phyloP scores from a whole-genome alignment of 2,888 invertebrate genomes.

The Brenthis ino region DNA sequence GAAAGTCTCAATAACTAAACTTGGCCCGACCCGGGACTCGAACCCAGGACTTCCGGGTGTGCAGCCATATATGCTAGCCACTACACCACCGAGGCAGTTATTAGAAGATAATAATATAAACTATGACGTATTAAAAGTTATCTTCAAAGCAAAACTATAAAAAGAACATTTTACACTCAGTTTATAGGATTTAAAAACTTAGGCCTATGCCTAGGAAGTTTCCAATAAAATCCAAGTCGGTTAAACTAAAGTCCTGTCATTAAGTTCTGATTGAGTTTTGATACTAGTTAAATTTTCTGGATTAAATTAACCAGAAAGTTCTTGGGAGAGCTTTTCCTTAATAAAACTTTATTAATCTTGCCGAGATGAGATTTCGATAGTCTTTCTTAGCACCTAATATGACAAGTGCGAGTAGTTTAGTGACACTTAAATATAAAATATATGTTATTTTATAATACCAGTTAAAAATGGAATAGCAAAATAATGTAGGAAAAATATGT shows the following conservation, averaged over 20 bases:
- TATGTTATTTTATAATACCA: too few species aligned
- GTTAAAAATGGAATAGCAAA: not conserved
- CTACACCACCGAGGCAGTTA: too few species aligned
- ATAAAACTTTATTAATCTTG: conserved; percentile 28
- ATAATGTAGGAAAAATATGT: not conserved
- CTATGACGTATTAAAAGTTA: too few species aligned
- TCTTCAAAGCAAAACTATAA: not conserved
- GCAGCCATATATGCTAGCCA: too few species aligned
- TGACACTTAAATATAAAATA: not conserved
- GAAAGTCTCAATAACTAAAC: too few species aligned
- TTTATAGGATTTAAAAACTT: conserved; percentile 15
- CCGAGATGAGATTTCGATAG: conserved; percentile 2
- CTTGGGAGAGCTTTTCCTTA: conserved; percentile 21
- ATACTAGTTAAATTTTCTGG: conserved; percentile 34
- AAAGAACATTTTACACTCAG: conserved; percentile 6
- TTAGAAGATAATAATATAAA: too few species aligned
- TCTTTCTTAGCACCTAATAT: conserved; percentile 6
- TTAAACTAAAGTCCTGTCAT: conserved; percentile 36
- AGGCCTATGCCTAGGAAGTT: conserved; percentile 30
- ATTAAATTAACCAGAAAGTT: conserved; percentile 28
- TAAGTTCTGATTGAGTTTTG: conserved; percentile 41
- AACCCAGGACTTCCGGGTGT: too few species aligned
- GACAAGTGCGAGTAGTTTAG: not conserved
- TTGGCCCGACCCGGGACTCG: too few species aligned
- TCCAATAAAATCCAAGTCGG: conserved; percentile 32